phyloP scores from a whole-genome alignment of 1,140 invertebrate genomes.

The Coboldia fuscipes region DNA sequence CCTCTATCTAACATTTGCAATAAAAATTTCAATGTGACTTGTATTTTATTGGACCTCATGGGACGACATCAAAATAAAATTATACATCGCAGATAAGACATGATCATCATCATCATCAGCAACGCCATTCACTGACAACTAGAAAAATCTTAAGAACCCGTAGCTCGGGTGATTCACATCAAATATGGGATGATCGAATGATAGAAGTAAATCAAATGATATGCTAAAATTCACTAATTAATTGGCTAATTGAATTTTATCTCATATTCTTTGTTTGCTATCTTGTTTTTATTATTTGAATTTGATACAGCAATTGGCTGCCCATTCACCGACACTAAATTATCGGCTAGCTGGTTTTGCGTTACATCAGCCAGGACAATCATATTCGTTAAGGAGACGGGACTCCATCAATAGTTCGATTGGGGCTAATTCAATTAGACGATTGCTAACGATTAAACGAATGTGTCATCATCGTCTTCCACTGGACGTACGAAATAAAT shows the following conservation, averaged over 20 bases:
- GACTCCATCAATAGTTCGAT: constrained; percentile 42
- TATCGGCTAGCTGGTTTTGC: too few species aligned
- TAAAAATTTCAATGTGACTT: too few species aligned
- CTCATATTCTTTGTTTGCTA: constrained; percentile 1
- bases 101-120: constrained; percentile 7
- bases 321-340: constrained; percentile 36
- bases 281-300: constrained; percentile 2
- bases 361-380: constrained; percentile 6
- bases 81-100: too few species aligned
- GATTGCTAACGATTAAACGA: constrained; percentile 33
- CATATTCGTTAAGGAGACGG: constrained; percentile 20
- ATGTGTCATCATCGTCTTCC: constrained; percentile 24
- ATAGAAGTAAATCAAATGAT: constrained; percentile 21
- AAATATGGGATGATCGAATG: constrained; percentile 24
- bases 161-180: constrained; percentile 17
- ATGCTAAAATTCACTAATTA: not conserved
- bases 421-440: constrained; percentile 36
- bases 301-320: constrained; percentile 27
- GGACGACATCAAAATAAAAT: too few species aligned
- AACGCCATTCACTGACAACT: constrained; percentile 18
- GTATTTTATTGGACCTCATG: too few species aligned
- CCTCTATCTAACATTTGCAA: too few species aligned
- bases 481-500: constrained; percentile 26
- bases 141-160: constrained; percentile 16
- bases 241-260: not conserved